Conservation (phyloP, 2,797 vertebrate species). For the Pangasius larnaudii region DNA sequence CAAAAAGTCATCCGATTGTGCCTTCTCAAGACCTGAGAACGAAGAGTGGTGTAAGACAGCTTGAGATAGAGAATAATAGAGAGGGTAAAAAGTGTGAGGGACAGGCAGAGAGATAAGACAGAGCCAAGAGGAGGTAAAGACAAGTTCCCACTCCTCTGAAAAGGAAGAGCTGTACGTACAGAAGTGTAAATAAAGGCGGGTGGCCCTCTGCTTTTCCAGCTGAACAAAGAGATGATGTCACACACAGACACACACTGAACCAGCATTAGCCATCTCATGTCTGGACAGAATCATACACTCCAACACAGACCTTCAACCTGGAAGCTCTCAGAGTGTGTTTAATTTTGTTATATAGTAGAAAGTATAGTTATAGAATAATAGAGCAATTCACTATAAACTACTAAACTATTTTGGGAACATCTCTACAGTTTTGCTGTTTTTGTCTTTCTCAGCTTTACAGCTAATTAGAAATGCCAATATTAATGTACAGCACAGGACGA, state of each 20-base stretch:
- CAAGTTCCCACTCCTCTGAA: conserved; percentile 35
- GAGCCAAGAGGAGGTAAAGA: conserved; percentile 29
- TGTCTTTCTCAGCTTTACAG: too few species aligned
- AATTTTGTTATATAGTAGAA: background rate
- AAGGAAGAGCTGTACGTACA: conserved; percentile 38
- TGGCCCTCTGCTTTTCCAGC: conserved; percentile 53
- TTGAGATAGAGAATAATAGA: conserved; percentile 45
- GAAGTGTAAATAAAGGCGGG: conserved; percentile 55
- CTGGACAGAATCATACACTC: conserved; percentile 26
- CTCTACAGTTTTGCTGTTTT: background rate
- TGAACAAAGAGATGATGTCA: conserved; percentile 58
- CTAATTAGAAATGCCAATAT: background rate
- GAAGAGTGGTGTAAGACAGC: background rate
- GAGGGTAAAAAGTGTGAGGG: conserved; percentile 31
- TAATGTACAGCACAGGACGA: background rate
- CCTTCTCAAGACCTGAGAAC: background rate
- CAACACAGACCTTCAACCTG: background rate
- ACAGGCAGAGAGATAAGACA: conserved; percentile 39
- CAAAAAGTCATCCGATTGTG: background rate
- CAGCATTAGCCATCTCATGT: conserved; percentile 3
- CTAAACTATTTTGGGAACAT: background rate
- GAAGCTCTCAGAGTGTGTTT: background rate
- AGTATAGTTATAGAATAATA: background rate
- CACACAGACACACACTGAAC: conserved; percentile 1
- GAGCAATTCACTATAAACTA: background rate